phyloP scores from a whole-genome alignment of 2,888 invertebrate species.

The Cyclophora punctaria region DNA sequence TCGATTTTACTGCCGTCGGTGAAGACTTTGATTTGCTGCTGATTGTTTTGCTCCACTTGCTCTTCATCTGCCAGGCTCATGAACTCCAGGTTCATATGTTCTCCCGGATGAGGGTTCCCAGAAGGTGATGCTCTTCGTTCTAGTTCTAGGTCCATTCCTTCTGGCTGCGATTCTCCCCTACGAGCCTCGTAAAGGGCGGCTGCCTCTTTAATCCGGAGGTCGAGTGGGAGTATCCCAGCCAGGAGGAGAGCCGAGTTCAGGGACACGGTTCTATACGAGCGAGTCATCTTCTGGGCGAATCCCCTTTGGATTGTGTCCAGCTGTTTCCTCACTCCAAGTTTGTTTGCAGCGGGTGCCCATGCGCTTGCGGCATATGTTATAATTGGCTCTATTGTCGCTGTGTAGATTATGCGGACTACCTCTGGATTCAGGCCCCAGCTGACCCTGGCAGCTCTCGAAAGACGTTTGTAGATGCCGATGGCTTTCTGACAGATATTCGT shows the following conservation, averaged over 20 bases:
- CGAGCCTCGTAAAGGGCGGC: slow-evolving; percentile 12
- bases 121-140: slow-evolving; percentile 4
- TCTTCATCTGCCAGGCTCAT: slow-evolving; percentile 2
- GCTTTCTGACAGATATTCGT: no score
- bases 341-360: slow-evolving; percentile 2
- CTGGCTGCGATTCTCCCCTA: slow-evolving; percentile 6
- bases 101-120: slow-evolving; percentile 9
- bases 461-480: no score
- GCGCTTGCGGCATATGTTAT: background rate
- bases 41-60: background rate
- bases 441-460: no score
- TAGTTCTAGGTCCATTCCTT: slow-evolving; percentile 9
- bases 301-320: background rate
- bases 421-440: no score
- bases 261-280: slow-evolving; percentile 1
- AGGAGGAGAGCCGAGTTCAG: slow-evolving; percentile 10
- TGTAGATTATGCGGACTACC: no score
- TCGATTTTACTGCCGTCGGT: slow-evolving; percentile 16
- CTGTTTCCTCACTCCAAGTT: background rate
- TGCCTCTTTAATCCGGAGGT: slow-evolving; percentile 13
- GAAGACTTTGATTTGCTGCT: slow-evolving; percentile 1
- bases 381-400: background rate
- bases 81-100: background rate
- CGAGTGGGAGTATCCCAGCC: slow-evolving; percentile 16
- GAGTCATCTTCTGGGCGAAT: slow-evolving; percentile 1